These are phyloP conservation scores for Raja brachyura DNA, from an alignment of 2,113 vertebrate genomes.

Conservation along the genomic window DNA sequence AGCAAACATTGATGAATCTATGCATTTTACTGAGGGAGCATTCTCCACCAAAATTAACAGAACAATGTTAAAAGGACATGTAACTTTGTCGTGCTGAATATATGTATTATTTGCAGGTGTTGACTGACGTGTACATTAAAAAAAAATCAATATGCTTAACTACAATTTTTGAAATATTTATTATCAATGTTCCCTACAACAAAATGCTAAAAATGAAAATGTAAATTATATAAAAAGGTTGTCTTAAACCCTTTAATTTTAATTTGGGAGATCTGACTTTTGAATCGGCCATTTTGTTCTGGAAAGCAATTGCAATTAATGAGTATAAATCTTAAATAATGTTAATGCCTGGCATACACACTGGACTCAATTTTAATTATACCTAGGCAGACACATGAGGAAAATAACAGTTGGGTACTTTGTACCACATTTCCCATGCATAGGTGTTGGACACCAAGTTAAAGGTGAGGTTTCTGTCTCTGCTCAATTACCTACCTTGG, in stretches of 20 bases:
- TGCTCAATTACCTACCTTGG: neutral
- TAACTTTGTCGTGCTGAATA: neutral
- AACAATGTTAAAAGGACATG: neutral
- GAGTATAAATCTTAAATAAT: neutral
- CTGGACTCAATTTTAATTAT: neutral
- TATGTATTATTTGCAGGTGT: neutral
- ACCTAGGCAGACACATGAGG: neutral
- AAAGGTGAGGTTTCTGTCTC: neutral
- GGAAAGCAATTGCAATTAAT: neutral
- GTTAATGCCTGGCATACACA: neutral
- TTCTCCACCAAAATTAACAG: neutral
- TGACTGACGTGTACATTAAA: neutral
- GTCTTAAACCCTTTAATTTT: neutral
- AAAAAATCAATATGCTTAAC: neutral
- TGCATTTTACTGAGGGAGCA: conserved; percentile 34
- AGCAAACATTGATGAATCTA: conserved; percentile 51
- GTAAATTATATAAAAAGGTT: neutral
- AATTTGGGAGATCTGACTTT: neutral
- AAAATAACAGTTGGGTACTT: neutral
- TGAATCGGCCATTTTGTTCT: neutral
- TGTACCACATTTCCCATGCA: neutral
- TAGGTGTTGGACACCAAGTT: neutral
- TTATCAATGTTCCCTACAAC: neutral
- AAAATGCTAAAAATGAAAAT: neutral
- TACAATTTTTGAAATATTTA: neutral